A percentile compares a stretch with the other conserved stretches of the same genome.
Evolutionary conservation across 2,888 invertebrate genomes (phyloP).

Genomic region (Alentia gelatinosa): DNA sequence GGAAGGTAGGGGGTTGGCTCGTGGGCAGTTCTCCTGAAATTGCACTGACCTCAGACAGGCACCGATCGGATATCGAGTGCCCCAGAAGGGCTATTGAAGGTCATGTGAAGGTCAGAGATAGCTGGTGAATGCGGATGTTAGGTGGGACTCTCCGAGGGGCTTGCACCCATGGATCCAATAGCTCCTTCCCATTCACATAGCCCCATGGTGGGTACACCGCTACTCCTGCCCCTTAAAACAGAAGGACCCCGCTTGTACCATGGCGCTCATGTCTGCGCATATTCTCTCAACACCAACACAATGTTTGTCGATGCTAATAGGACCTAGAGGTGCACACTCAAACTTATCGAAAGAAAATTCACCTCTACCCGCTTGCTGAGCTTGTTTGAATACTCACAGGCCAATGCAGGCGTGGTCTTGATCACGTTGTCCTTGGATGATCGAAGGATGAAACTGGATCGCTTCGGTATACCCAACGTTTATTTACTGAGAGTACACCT

Average conservation of each 20-base stretch:
- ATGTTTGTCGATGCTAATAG: background rate
- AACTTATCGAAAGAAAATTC: constrained; percentile 5
- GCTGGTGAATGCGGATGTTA: too few species aligned
- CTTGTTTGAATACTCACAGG: background rate
- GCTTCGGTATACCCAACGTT: background rate
- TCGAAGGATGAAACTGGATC: background rate
- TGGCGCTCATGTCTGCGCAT: background rate
- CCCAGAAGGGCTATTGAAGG: background rate
- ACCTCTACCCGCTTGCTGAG: background rate
- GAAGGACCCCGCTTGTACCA: background rate
- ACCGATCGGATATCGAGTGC: background rate
- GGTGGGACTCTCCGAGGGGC: too few species aligned
- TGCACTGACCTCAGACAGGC: background rate
- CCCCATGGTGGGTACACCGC: background rate
- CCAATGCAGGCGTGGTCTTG: background rate
- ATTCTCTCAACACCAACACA: background rate
- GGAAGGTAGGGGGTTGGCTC: background rate
- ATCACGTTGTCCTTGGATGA: background rate
- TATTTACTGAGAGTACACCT: background rate
- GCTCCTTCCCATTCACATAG: background rate
- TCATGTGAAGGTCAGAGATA: too few species aligned
- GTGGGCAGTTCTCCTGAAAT: background rate
- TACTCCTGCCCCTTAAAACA: background rate
- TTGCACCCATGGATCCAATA: too few species aligned
- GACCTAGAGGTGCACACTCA: background rate